Conservation (phyloP, 2,797 vertebrate species). For the Morelia viridis region DNA sequence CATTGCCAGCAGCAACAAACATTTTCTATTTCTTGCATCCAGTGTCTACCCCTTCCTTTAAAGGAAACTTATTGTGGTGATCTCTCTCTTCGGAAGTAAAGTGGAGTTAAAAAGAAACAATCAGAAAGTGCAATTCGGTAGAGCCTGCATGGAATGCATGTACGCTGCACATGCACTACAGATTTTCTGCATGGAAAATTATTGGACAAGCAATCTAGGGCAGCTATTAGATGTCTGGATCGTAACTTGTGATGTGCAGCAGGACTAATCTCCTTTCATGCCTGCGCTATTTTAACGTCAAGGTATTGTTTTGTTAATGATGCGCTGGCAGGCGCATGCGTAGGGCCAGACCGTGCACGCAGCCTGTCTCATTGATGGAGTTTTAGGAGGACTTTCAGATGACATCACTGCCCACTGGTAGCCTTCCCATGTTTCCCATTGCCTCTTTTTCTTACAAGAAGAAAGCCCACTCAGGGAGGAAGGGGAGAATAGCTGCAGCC, state of each 20-base stretch:
- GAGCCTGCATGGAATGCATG: background rate
- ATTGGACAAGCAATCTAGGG: background rate
- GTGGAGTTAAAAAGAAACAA: background rate
- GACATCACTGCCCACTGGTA: background rate
- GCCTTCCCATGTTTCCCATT: background rate
- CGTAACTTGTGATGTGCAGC: background rate
- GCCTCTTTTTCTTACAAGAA: background rate
- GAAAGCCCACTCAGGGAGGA: background rate
- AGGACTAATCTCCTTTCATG: background rate
- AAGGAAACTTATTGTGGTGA: background rate
- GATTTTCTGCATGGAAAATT: background rate
- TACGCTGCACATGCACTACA: background rate
- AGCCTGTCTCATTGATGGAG: background rate
- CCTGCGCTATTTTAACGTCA: background rate
- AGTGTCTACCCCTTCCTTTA: background rate
- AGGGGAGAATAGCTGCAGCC: background rate
- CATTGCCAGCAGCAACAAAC: background rate
- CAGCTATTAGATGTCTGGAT: background rate
- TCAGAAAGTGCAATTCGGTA: background rate
- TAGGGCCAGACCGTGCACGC: background rate
- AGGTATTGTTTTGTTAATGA: background rate
- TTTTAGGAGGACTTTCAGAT: background rate
- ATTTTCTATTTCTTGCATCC: background rate
- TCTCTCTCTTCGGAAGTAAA: background rate
- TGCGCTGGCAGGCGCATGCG: background rate